Conservation (phyloP, 37 sponge, comb jelly and placozoan species). For the Halichondria panicea region DNA sequence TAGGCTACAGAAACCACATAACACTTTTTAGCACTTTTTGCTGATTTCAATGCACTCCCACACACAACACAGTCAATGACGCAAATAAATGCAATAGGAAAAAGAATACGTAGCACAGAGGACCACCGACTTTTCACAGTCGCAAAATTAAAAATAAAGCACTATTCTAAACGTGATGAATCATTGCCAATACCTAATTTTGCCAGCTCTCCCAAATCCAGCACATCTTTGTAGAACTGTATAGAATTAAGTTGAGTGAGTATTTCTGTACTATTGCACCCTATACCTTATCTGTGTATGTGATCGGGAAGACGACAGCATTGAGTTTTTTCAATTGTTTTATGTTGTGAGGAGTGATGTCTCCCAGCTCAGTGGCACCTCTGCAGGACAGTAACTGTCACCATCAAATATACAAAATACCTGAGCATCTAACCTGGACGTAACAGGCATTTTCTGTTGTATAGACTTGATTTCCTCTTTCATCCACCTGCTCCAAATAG, state of each 20-base stretch:
- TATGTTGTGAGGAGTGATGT: slow-evolving; percentile 93
- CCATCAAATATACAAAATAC: background rate
- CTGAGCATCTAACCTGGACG: background rate
- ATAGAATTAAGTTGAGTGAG: background rate
- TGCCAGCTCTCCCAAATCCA: slow-evolving; percentile 87
- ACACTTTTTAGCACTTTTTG: background rate
- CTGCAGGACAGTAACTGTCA: slow-evolving; percentile 19
- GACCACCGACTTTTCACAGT: background rate
- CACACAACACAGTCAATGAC: background rate
- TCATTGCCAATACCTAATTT: slow-evolving; percentile 76
- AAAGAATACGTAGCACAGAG: background rate
- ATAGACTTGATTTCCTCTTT: no score
- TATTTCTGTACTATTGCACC: background rate
- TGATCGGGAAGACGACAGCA: slow-evolving; percentile 89
- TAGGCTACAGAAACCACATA: slow-evolving; percentile 59
- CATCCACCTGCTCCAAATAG: no score
- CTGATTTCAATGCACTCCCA: background rate
- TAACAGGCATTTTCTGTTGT: no score
- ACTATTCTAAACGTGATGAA: background rate
- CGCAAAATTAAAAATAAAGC: background rate
- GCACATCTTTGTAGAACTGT: slow-evolving; percentile 88
- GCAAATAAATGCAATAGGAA: background rate
- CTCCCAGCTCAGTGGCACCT: slow-evolving; percentile 82
- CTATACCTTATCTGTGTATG: slow-evolving; percentile 91
- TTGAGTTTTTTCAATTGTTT: slow-evolving; percentile 90